Evolutionary conservation across 1,140 invertebrate species (phyloP), one percentile per base, ranked within the genome.

Genomic region (Araneus ventricosus): DNA sequence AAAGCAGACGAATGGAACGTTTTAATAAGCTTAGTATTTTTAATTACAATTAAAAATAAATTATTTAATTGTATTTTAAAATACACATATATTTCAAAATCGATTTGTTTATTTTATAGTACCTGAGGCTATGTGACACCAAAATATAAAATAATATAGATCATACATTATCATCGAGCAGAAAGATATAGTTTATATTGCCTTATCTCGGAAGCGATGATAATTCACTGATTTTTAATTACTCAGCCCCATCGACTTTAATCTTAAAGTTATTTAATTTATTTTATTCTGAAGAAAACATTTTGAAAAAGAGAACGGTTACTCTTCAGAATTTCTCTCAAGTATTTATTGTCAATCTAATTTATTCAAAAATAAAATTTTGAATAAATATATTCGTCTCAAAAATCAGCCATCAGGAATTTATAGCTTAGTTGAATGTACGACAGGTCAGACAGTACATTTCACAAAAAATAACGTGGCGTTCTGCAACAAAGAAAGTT

Each of bases 341-440:
- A 14, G 10, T 52, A 52, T 52, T 52, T 10, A 0, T 45, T 45
- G 10, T 52, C 17, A 14, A 0, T 14, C 1, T 17, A 14, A 10
- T 14, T 7, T 14, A 63, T 63, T n/a, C 59, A 63, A n/a, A 63
- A 24, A 8, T 63, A n/a, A 24, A 22, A 63, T 63, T 63, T 63
- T n/a, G 6, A 63, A 4, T 14, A 63, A 63, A 63, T 22, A 6
- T 5, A 63, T n/a, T 6, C 22, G 2, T n/a, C 1, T n/a, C 1
- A 4, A 30, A 70, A 70, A 70, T 14, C 67, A 70, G 67, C 7
- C 67, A 70, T 70, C 67, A 70, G 30, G 67, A 70, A 70, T 70
- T 70, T 70, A 70, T 70, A 34, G 67, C 67, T 4, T 14, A 70
- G 67, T 70, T 70, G 67, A 70, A 70, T 27, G 67, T 30, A 70